Base-by-base conservation (phyloP, 2,113 vertebrate genomes). In the Plectropomus leopardus region DNA sequence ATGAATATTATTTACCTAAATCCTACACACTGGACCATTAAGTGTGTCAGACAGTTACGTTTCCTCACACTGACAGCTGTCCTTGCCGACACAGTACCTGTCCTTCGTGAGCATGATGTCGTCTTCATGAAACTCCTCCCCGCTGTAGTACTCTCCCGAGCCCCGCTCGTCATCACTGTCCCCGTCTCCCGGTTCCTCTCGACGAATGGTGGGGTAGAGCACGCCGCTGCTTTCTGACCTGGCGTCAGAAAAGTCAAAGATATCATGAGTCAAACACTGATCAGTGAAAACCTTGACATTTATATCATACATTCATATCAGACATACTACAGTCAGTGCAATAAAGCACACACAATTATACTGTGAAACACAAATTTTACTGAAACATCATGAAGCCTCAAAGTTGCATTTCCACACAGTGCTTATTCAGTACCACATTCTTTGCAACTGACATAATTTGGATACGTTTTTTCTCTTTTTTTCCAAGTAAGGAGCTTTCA, bases 81-180 rank as follows among this genome's bases (percentile, higher is more conserved):
- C 19, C 51, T 44, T 51, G 23, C 23, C 2, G 4, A 40, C 15
- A 9, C 40, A 14, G 40, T 89, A 98, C 98, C 97, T 96, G 91
- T 95, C 95, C 82, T 90, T 94, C 13, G 96, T 88, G 16, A 97
- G 92, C 71, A 97, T 96, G 86, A 94, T 95, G 82, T 97, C 96
- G 0, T 97, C 97, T 61, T 97, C 97, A 0, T 96, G 96, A 82
- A 94, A 96, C 60, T 99, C 98, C 26, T 99, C 97, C 21, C 96
- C 96, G 19, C 97, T 98, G 90, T 94, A 97, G 89, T 96, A 98
- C 2, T 98, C 97, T 59, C 91, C 96, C 0, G 96, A 85, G 73
- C 93, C 97, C 57, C 13, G 87, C 50, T 97, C 94, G 3, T 97
- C 96, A 57, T 96, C 94, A 58, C 94, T 96, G 73, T 96, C 90